A percentile compares a stretch with the other conserved stretches of the same genome.
These are phyloP conservation scores for Colius striatus DNA, from an alignment of 2,113 vertebrate species.

Conservation along the genomic window DNA sequence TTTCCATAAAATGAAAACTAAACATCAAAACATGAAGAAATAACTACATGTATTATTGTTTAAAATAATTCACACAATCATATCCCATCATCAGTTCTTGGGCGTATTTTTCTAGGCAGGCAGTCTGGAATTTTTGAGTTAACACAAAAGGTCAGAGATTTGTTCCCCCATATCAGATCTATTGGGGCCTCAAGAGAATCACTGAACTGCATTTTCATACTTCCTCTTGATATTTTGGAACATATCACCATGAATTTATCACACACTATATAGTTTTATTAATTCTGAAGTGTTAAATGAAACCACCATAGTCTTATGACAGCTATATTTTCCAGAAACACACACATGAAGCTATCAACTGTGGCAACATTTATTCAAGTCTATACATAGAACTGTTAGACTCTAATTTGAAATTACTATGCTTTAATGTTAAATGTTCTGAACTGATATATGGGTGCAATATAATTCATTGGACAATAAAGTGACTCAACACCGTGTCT, in stretches of 20 bases:
- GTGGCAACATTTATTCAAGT: slow-evolving; percentile 3
- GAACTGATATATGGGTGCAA: neutral
- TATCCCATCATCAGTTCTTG: neutral
- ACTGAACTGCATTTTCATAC: neutral
- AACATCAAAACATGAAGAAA: neutral
- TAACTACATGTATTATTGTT: neutral
- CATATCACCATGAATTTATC: neutral
- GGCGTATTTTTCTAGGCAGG: neutral
- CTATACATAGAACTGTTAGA: neutral
- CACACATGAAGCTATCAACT: neutral
- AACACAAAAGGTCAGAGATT: neutral
- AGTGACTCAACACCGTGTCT: neutral
- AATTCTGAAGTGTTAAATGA: slow-evolving; percentile 50
- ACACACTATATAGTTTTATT: slow-evolving; percentile 13
- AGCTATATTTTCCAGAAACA: neutral
- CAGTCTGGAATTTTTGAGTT: neutral
- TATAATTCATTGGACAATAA: neutral
- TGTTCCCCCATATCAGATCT: neutral
- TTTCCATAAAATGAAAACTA: slow-evolving; percentile 85
- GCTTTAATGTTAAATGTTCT: slow-evolving; percentile 48
- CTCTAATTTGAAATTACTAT: slow-evolving; percentile 48
- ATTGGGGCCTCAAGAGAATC: neutral
- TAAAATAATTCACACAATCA: neutral
- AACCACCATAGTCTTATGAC: neutral
- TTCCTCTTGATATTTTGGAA: slow-evolving; percentile 32